phyloP scores from a whole-genome alignment of 92 coral and sea anemone genomes.

The Porites divaricata region DNA sequence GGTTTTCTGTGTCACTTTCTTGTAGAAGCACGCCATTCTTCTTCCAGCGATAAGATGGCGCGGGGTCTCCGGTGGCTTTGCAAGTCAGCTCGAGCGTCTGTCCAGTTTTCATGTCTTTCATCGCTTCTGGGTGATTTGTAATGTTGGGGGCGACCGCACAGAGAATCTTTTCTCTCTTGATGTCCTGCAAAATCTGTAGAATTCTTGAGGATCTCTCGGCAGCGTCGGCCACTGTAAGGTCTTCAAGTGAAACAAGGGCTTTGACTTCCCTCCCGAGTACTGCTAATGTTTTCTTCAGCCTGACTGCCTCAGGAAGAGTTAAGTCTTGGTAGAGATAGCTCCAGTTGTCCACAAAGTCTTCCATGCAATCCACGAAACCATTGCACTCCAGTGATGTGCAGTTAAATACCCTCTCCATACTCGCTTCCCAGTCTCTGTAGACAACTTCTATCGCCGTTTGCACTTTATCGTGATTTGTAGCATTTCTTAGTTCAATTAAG shows the following conservation, averaged over 20 bases:
- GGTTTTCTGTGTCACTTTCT: constrained; percentile 25
- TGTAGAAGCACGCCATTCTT: constrained; percentile 52
- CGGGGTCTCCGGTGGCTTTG: constrained; percentile 61
- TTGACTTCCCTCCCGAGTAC: constrained; percentile 25
- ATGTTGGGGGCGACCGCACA: constrained; percentile 83
- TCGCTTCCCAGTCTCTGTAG: constrained; percentile 71
- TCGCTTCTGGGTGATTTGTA: constrained; percentile 69
- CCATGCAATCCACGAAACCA: constrained; percentile 78
- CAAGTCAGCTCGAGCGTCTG: constrained; percentile 58
- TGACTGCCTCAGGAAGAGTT: constrained; percentile 55
- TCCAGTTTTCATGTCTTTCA: constrained; percentile 64
- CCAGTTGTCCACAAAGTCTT: constrained; percentile 52
- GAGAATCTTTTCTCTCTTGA: constrained; percentile 45
- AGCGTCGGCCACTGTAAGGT: constrained; percentile 49
- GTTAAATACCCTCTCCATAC: constrained; percentile 73
- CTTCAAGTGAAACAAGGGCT: constrained; percentile 42
- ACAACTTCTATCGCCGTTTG: constrained; percentile 49
- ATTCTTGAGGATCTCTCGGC: constrained; percentile 47
- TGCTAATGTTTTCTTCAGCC: constrained; percentile 16
- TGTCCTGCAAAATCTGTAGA: constrained; percentile 48
- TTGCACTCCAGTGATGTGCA: constrained; percentile 57
- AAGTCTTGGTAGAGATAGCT: constrained; percentile 64
- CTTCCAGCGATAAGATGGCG: constrained; percentile 64
- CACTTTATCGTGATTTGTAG: constrained; percentile 43
- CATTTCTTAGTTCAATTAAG: constrained; percentile 29